Evolutionary conservation across 2,888 invertebrate genomes (phyloP).

Genomic region (Tetragonula carbonaria): DNA sequence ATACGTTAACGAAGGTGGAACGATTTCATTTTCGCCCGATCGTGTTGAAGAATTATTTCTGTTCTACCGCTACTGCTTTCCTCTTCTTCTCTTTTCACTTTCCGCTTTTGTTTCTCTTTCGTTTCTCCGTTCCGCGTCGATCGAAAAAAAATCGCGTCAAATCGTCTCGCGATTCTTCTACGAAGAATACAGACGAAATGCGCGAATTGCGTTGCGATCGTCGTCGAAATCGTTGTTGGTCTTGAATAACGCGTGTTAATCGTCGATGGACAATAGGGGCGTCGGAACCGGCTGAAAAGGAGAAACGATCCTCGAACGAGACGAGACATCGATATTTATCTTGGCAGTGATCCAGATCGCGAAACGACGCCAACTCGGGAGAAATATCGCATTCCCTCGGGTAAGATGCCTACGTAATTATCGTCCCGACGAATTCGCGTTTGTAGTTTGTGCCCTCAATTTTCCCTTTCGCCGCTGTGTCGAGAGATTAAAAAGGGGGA

Average conservation of each 20-base stretch:
- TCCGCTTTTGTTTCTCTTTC: not conserved
- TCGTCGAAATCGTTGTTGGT: too few relatives aligned
- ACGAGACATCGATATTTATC: conserved; percentile 77
- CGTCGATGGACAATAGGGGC: conserved; percentile 19
- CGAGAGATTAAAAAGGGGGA: conserved; percentile 42
- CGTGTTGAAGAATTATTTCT: not conserved
- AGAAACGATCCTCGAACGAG: conserved; percentile 63
- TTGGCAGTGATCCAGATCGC: conserved; percentile 74
- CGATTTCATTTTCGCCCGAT: not conserved
- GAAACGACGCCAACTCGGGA: conserved; percentile 68
- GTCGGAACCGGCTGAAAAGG: conserved; percentile 62
- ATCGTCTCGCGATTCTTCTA: too few relatives aligned
- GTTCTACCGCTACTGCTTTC: conserved; percentile 9
- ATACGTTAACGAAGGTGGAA: too few relatives aligned
- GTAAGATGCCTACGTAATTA: conserved; percentile 52
- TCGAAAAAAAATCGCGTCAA: too few relatives aligned
- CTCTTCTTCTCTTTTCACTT: too few relatives aligned
- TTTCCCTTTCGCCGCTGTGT: conserved; percentile 18
- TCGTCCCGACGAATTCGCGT: conserved; percentile 40
- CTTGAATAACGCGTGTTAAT: not conserved
- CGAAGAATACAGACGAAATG: too few relatives aligned
- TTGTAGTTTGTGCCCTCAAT: conserved; percentile 26
- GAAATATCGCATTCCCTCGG: conserved; percentile 42
- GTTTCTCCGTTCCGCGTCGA: too few relatives aligned
- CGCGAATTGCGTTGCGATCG: not conserved